phyloP scores from a whole-genome alignment of 2,113 vertebrate genomes.

The Notiomystis cincta region DNA sequence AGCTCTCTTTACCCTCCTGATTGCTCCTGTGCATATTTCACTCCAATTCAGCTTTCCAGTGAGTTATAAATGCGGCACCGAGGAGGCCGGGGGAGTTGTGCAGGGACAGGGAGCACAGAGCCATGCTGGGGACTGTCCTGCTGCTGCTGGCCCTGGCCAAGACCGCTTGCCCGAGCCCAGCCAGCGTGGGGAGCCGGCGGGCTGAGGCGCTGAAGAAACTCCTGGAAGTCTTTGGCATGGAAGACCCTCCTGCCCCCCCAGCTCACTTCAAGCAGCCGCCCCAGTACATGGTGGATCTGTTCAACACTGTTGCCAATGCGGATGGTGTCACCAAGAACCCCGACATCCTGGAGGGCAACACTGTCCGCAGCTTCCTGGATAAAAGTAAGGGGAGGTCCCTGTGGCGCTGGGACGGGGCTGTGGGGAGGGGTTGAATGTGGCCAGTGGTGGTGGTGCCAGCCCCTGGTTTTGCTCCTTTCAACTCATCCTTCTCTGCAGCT shows the following conservation, averaged over 20 bases:
- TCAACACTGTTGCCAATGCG: slow-evolving; percentile 83
- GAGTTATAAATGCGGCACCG: slow-evolving; percentile 71
- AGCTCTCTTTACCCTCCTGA: slow-evolving; percentile 80
- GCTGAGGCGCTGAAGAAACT: slow-evolving; percentile 83
- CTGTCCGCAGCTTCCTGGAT: slow-evolving; percentile 88
- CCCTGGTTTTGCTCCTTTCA: neutral
- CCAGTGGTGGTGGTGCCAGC: accelerated
- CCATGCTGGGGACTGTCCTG: slow-evolving; percentile 14
- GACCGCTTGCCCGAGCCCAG: neutral
- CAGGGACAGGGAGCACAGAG: neutral
- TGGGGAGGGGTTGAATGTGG: accelerated
- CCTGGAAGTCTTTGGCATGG: slow-evolving; percentile 88
- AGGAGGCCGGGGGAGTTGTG: neutral
- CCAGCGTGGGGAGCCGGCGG: slow-evolving; percentile 46
- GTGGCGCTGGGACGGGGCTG: neutral
- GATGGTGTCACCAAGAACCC: slow-evolving; percentile 88
- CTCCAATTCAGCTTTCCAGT: slow-evolving; percentile 73
- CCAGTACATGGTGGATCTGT: slow-evolving; percentile 92
- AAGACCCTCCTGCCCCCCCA: slow-evolving; percentile 75
- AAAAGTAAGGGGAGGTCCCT: slow-evolving; percentile 75
- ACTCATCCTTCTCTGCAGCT: slow-evolving; percentile 47
- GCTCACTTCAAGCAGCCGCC: slow-evolving; percentile 78
- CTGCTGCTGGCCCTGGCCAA: slow-evolving; percentile 38
- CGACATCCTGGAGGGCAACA: slow-evolving; percentile 83
- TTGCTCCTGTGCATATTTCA: slow-evolving; percentile 83